Evolutionary conservation across 1,140 invertebrate genomes (phyloP).

Genomic region (Atopsyche davidsoni): DNA sequence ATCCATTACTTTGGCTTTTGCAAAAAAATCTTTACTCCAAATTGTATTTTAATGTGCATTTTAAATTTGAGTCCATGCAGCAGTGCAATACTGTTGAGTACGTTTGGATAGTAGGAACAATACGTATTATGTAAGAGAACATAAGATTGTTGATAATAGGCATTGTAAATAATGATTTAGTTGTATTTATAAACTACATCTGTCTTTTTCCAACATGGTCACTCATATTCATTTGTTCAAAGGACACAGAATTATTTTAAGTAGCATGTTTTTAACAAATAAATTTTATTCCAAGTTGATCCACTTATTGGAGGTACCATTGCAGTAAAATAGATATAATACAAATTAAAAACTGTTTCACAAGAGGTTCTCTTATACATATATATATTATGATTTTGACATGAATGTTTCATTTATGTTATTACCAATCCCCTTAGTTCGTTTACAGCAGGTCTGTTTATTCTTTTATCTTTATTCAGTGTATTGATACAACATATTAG

Average conservation of each 20-base stretch:
- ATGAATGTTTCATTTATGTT: not conserved
- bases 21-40: too few relatives aligned
- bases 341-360: too few relatives aligned
- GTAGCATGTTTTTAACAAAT: conserved; percentile 10
- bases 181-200: conserved; percentile 12
- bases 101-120: conserved; percentile 27
- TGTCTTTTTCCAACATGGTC: conserved; percentile 6
- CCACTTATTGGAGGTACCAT: too few relatives aligned
- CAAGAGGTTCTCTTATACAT: not conserved
- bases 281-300: conserved; percentile 11
- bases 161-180: conserved; percentile 21
- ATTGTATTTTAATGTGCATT: too few relatives aligned
- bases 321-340: too few relatives aligned
- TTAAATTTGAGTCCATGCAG: conserved; percentile 8
- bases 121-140: conserved; percentile 3
- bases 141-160: conserved; percentile 11
- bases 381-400: not conserved
- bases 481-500: conserved; percentile 26
- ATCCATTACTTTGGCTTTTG: too few relatives aligned
- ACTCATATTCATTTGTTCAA: not conserved
- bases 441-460: conserved; percentile 28
- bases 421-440: conserved; percentile 9
- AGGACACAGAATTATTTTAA: conserved; percentile 1
- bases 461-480: conserved; percentile 26
- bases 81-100: conserved; percentile 25